These are phyloP conservation scores for Eucera pruinosa DNA, from an alignment of 2,888 invertebrate species.

Conservation along the genomic window DNA sequence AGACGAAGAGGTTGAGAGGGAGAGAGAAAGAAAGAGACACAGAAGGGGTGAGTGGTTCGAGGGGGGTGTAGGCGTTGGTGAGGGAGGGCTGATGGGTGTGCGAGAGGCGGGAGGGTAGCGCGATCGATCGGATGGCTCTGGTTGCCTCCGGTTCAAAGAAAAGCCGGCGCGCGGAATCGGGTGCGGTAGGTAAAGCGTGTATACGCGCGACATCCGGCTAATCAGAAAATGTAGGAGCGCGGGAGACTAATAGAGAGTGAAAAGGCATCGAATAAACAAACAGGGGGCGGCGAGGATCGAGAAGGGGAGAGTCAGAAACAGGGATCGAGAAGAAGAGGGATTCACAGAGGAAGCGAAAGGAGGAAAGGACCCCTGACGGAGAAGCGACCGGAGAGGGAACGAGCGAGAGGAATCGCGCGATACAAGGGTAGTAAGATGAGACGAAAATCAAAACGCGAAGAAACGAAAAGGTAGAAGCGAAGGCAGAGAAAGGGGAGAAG, in stretches of 20 bases:
- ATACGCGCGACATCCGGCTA: conserved; percentile 81
- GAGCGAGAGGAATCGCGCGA: conserved; percentile 23
- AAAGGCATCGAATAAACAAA: conserved; percentile 84
- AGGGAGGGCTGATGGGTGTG: conserved; percentile 22
- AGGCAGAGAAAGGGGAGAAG: conserved; percentile 16
- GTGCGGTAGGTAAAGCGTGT: conserved; percentile 75
- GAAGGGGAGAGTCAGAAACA: conserved; percentile 9
- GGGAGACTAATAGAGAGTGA: conserved; percentile 84
- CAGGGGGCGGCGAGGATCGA: conserved; percentile 69
- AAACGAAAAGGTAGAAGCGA: conserved; percentile 1
- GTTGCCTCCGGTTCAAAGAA: conserved; percentile 78
- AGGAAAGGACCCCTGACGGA: background rate
- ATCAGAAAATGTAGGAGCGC: conserved; percentile 83
- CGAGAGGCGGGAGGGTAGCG: conserved; percentile 40
- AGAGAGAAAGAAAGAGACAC: background rate
- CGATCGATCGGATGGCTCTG: conserved; percentile 77
- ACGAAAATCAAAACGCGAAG: background rate
- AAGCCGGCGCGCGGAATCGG: conserved; percentile 76
- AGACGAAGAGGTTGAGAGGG: background rate
- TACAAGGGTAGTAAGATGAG: background rate
- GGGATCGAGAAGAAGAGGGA: conserved; percentile 15
- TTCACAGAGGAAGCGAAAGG: conserved; percentile 17
- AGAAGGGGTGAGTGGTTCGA: conserved; percentile 19
- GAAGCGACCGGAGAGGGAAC: conserved; percentile 11
- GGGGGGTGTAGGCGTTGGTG: conserved; percentile 28